Percentiles rank a stretch among this genome's conserved stretches.
Evolutionary conservation across 1,140 invertebrate genomes (phyloP).

Genomic region (Drosophila sucinea): DNA sequence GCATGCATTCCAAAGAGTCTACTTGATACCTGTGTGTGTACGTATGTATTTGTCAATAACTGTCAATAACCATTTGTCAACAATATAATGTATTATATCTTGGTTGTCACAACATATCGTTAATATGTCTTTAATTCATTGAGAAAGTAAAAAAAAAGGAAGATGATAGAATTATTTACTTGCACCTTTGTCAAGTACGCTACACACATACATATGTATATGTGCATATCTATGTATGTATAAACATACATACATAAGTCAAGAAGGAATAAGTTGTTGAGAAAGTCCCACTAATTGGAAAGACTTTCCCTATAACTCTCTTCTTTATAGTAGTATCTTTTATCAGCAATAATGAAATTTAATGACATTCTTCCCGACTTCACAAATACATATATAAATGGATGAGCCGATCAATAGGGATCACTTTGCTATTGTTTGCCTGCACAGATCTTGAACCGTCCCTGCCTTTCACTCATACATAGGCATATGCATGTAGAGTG

Average conservation of each 20-base stretch:
- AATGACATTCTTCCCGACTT: too few species aligned
- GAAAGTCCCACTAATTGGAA: too few species aligned
- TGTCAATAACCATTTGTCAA: constrained; percentile 10
- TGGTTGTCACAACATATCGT: neutral
- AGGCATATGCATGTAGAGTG: neutral
- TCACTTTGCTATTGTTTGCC: neutral
- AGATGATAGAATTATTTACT: neutral
- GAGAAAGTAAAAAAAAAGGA: neutral
- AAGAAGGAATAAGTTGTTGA: neutral
- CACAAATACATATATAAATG: too few species aligned
- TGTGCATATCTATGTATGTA: neutral
- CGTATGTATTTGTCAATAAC: constrained; percentile 6
- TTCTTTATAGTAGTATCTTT: too few species aligned
- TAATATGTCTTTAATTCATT: neutral
- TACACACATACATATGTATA: too few species aligned
- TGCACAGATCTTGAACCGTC: neutral
- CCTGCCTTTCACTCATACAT: neutral
- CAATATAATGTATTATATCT: neutral
- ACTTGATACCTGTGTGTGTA: neutral
- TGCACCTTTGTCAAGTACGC: too few species aligned
- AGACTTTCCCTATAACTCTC: too few species aligned
- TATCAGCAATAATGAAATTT: too few species aligned
- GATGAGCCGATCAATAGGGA: too few species aligned
- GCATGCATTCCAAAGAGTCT: neutral
- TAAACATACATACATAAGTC: neutral